Conservation (phyloP, 35 echinoderm and acorn worm genomes). For the Anneissia japonica region DNA sequence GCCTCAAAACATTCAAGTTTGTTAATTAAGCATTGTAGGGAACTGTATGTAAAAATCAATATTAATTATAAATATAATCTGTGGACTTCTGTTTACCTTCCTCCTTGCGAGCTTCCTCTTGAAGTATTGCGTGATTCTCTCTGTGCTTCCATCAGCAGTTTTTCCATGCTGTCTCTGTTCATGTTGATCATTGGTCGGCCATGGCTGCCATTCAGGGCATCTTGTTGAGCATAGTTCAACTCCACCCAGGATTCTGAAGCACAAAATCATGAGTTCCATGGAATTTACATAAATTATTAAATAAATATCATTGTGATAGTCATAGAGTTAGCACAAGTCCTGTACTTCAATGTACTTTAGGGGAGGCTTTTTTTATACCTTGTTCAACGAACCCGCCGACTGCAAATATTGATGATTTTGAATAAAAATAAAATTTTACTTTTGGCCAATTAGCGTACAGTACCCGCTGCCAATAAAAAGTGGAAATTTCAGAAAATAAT, state of each 20-base stretch:
- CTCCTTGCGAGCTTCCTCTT: conserved; percentile 88
- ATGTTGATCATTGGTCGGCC: conserved; percentile 35
- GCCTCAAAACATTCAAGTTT: too few species aligned
- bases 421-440: too few species aligned
- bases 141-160: conserved; percentile 95
- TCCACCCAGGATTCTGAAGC: conserved; percentile 67
- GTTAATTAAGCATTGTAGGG: too few species aligned
- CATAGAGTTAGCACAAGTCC: too few species aligned
- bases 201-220: conserved; percentile 28
- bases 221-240: conserved; percentile 32
- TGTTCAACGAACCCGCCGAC: too few species aligned
- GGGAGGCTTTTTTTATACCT: too few species aligned
- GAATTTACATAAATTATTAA: background rate
- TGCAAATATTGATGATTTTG: too few species aligned
- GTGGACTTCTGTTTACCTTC: conserved; percentile 37
- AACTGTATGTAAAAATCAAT: background rate
- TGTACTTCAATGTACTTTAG: too few species aligned
- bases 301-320: too few species aligned
- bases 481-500: too few species aligned
- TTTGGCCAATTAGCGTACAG: too few species aligned
- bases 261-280: background rate
- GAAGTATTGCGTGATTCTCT: conserved; percentile 88
- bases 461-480: too few species aligned
- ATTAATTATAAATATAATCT: background rate
- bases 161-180: conserved; percentile 86